phyloP scores from a whole-genome alignment of 2,888 invertebrate species.

The Meandrusa payeni region DNA sequence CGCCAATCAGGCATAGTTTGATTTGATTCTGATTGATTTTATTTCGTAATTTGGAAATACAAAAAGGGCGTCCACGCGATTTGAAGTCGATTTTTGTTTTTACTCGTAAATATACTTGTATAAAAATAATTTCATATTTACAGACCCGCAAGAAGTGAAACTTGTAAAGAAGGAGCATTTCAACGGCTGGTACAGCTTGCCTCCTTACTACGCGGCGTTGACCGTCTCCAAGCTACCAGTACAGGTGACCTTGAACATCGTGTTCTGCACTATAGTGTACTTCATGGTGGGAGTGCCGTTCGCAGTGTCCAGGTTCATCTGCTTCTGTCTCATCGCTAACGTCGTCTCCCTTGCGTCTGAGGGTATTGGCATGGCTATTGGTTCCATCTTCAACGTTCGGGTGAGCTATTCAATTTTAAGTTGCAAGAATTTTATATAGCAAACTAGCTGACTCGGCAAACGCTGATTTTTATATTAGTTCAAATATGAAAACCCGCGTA shows the following conservation, averaged over 20 bases:
- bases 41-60: too few species aligned
- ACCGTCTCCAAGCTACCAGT: slow-evolving; percentile 83
- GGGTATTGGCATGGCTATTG: slow-evolving; percentile 89
- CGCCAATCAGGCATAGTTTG: too few species aligned
- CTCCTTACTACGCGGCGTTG: slow-evolving; percentile 83
- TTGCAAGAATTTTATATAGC: too few species aligned
- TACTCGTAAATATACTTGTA: too few species aligned
- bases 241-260: slow-evolving; percentile 78
- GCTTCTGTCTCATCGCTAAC: slow-evolving; percentile 85
- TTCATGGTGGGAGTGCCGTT: slow-evolving; percentile 86
- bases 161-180: slow-evolving; percentile 85
- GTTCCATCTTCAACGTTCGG: slow-evolving; percentile 84
- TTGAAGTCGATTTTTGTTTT: too few species aligned
- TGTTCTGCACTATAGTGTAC: slow-evolving; percentile 82
- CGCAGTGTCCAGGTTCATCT: slow-evolving; percentile 82
- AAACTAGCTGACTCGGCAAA: too few species aligned
- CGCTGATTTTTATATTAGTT: too few species aligned
- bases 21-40: too few species aligned
- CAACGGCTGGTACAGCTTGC: slow-evolving; percentile 84
- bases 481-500: too few species aligned
- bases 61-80: too few species aligned
- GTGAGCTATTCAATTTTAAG: slow-evolving; percentile 74
- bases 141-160: slow-evolving; percentile 86
- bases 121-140: slow-evolving; percentile 38
- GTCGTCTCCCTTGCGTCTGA: slow-evolving; percentile 88